Evolutionary conservation across 2,113 vertebrate species (phyloP).

Genomic region (Chitala chitala): DNA sequence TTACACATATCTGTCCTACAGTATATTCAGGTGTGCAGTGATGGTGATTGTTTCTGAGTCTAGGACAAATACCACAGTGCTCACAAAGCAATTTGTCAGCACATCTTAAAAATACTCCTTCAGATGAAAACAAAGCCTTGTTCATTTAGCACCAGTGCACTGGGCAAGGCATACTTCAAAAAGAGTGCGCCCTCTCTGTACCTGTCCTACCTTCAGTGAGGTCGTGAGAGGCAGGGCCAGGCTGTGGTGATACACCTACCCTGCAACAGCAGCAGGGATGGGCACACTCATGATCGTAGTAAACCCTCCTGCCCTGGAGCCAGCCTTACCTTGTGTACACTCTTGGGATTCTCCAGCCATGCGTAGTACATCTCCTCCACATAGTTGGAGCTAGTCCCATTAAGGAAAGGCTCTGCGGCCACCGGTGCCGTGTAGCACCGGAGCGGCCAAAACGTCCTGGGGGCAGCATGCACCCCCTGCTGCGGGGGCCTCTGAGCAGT

Average conservation of each 20-base stretch:
- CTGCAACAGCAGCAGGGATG: background rate
- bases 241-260: background rate
- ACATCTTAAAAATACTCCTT: too few relatives aligned
- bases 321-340: slow-evolving; percentile 94
- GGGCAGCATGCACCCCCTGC: slow-evolving; percentile 57
- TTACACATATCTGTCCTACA: too few relatives aligned
- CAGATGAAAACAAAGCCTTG: too few relatives aligned
- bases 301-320: background rate
- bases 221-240: too few relatives aligned
- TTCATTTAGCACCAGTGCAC: too few relatives aligned
- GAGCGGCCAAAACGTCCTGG: slow-evolving; percentile 85
- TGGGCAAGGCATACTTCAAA: too few relatives aligned
- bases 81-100: too few relatives aligned
- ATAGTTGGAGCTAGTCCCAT: slow-evolving; percentile 96
- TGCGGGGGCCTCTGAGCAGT: slow-evolving; percentile 76
- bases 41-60: too few relatives aligned
- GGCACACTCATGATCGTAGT: background rate
- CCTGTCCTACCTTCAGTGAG: too few relatives aligned
- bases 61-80: too few relatives aligned
- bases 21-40: too few relatives aligned
- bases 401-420: slow-evolving; percentile 92
- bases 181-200: too few relatives aligned
- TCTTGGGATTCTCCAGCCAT: slow-evolving; percentile 97
- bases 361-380: slow-evolving; percentile 99
- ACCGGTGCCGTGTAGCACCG: slow-evolving; percentile 84